These are phyloP conservation scores for Proales similis DNA, from an alignment of 1,140 invertebrate species.

Conservation along the genomic window DNA sequence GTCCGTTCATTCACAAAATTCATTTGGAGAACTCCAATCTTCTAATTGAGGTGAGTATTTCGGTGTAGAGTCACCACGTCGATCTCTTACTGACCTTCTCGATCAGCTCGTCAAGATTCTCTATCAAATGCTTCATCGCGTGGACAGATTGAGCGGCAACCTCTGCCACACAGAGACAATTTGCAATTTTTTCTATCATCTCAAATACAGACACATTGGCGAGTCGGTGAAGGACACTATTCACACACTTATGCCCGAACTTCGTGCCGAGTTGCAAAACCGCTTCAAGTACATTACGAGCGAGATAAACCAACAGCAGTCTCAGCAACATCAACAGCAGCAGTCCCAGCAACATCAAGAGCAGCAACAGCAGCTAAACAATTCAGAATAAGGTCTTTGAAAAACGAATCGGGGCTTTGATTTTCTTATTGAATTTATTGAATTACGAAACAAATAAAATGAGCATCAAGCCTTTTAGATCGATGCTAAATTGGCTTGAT, in stretches of 20 bases:
- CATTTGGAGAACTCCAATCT: conserved; percentile 34
- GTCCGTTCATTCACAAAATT: conserved; percentile 31
- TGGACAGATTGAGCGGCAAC: conserved; percentile 5
- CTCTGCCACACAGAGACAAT: conserved; percentile 26
- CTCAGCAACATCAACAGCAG: background rate
- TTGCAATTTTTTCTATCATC: conserved; percentile 37
- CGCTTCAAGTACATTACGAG: conserved; percentile 28
- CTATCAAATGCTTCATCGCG: conserved; percentile 36
- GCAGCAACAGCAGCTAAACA: background rate
- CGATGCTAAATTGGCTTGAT: background rate
- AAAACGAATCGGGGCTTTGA: background rate
- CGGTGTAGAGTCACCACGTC: background rate
- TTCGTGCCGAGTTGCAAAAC: conserved; percentile 21
- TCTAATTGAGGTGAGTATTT: conserved; percentile 21
- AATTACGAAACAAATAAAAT: background rate
- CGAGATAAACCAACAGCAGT: conserved; percentile 32
- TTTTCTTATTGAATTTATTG: conserved; percentile 7
- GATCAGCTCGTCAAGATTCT: background rate
- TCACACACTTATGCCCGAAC: conserved; percentile 25
- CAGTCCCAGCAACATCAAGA: background rate
- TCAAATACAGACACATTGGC: conserved; percentile 36
- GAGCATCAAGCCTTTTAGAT: too few relatives aligned
- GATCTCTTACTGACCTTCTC: background rate
- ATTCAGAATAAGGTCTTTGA: background rate
- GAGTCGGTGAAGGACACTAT: conserved; percentile 37